These are phyloP conservation scores for Tyria jacobaeae DNA, from an alignment of 2,888 invertebrate species.

Conservation along the genomic window DNA sequence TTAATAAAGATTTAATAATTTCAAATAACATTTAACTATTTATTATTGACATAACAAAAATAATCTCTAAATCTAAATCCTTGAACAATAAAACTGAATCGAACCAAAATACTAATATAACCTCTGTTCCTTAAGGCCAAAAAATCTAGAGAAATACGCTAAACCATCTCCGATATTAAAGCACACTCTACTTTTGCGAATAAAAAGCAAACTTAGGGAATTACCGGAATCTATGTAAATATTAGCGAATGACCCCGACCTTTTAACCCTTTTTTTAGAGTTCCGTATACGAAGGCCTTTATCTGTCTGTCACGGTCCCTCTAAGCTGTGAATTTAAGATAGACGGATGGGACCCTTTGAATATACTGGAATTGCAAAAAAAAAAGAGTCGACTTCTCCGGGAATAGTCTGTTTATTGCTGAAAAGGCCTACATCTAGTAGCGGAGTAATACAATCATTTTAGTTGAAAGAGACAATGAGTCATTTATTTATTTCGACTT, in stretches of 20 bases:
- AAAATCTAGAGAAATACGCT: constrained; percentile 16
- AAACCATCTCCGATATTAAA: constrained; percentile 47
- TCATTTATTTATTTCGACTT: no score
- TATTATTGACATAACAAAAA: neutral
- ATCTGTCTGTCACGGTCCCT: constrained; percentile 41
- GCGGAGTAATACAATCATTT: neutral
- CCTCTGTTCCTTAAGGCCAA: constrained; percentile 4
- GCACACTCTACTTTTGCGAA: constrained; percentile 43
- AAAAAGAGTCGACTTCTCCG: constrained; percentile 14
- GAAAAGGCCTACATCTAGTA: neutral
- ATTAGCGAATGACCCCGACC: constrained; percentile 60
- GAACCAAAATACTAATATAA: neutral
- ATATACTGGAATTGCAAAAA: constrained; percentile 15
- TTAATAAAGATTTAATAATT: no score
- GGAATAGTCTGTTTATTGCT: neutral
- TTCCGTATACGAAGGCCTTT: constrained; percentile 34
- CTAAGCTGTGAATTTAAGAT: constrained; percentile 44
- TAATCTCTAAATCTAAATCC: neutral
- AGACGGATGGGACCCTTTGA: constrained; percentile 32
- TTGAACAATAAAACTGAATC: neutral
- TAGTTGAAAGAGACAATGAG: neutral
- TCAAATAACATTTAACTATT: no score
- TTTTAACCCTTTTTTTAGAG: constrained; percentile 58
- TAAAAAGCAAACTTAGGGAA: constrained; percentile 64
- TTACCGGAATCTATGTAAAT: constrained; percentile 66